Percentiles rank a stretch among this genome's conserved stretches.
phyloP scores from a whole-genome alignment of 2,797 vertebrate genomes.

The Oryzias sinensis region DNA sequence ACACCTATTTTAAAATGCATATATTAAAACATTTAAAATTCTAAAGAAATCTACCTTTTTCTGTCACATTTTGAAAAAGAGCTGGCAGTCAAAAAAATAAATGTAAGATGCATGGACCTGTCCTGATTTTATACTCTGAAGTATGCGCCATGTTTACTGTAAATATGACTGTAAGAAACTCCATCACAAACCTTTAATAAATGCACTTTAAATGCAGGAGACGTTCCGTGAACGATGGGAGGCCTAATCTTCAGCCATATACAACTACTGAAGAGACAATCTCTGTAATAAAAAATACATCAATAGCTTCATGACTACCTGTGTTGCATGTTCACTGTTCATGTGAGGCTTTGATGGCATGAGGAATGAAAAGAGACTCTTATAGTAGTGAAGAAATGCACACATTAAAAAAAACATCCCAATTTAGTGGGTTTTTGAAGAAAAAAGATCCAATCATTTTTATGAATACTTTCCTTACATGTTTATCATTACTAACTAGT shows the following conservation, averaged over 20 bases:
- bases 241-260: conserved; percentile 45
- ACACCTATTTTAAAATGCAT: too few relatives aligned
- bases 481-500: too few relatives aligned
- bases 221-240: conserved; percentile 6
- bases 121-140: conserved; percentile 5
- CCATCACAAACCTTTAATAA: conserved; percentile 9
- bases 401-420: background rate
- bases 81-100: background rate
- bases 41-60: too few relatives aligned
- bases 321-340: background rate
- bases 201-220: conserved; percentile 29
- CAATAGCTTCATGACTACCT: conserved; percentile 32
- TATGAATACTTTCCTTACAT: too few relatives aligned
- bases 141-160: conserved; percentile 2
- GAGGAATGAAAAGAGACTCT: conserved; percentile 43
- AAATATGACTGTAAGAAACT: conserved; percentile 16
- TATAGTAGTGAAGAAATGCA: conserved; percentile 42
- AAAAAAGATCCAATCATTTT: too few relatives aligned
- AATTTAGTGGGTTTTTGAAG: too few relatives aligned
- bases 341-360: conserved; percentile 18
- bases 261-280: conserved; percentile 28
- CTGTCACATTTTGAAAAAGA: too few relatives aligned
- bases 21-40: too few relatives aligned
- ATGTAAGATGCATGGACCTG: conserved; percentile 8
- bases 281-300: conserved; percentile 48